A percentile compares a stretch with the other conserved stretches of the same genome.
These are phyloP conservation scores for Miichthys miiuy DNA, from an alignment of 2,797 vertebrate species.

Conservation along the genomic window DNA sequence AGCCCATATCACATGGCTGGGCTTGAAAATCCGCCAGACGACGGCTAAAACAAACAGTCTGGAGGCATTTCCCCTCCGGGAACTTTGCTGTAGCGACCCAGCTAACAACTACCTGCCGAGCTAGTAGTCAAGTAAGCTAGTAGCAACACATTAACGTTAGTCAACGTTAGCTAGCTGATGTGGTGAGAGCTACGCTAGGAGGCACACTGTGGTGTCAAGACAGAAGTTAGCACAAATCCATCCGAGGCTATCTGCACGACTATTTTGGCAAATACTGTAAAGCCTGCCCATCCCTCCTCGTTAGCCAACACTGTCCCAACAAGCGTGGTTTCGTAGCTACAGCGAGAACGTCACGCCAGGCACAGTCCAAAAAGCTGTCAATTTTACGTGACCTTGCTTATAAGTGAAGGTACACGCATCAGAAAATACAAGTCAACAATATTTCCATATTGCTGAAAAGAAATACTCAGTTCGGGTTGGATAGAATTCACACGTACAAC, in stretches of 20 bases:
- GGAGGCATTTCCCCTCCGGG: slow-evolving; percentile 26
- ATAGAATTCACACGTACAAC: rapidly evolving
- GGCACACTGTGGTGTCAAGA: background rate
- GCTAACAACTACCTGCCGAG: slow-evolving; percentile 35
- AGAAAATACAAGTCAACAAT: rapidly evolving
- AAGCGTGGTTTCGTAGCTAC: background rate
- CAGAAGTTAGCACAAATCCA: slow-evolving; percentile 4
- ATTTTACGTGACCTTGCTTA: slow-evolving; percentile 27
- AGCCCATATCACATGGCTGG: slow-evolving; percentile 16
- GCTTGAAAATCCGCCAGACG: slow-evolving; percentile 8
- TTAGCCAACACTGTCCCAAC: slow-evolving; percentile 25
- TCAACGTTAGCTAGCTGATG: slow-evolving; percentile 17
- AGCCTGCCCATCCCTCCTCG: slow-evolving; percentile 24
- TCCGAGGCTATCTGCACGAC: background rate
- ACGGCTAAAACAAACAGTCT: slow-evolving; percentile 20
- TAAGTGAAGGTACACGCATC: background rate
- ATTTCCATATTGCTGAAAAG: rapidly evolving
- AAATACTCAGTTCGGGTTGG: background rate
- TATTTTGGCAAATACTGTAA: slow-evolving; percentile 13
- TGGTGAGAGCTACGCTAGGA: background rate
- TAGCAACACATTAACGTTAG: background rate
- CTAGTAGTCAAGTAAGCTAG: slow-evolving; percentile 23
- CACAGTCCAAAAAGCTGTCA: background rate
- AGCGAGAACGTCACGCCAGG: slow-evolving; percentile 11
- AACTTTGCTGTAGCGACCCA: slow-evolving; percentile 14